phyloP scores from a whole-genome alignment of 1,140 invertebrate genomes.

The Panagrolaimus sp. region DNA sequence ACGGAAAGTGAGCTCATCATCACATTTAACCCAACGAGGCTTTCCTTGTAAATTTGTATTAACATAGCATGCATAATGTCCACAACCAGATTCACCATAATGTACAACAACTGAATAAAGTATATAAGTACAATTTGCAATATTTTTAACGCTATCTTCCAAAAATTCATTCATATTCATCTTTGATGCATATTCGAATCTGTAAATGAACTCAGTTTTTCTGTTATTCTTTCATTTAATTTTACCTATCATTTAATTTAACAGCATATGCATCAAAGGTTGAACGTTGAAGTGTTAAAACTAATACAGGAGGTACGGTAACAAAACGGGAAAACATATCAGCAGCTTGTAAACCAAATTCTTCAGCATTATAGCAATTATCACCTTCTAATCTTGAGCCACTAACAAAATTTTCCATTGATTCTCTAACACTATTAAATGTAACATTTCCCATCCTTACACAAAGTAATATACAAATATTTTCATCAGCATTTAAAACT shows the following conservation, averaged over 20 bases:
- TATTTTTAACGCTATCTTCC: not conserved
- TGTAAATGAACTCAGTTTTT: no score
- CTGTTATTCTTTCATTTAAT: no score
- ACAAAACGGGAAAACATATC: not conserved
- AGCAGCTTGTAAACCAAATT: slow-evolving; percentile 8
- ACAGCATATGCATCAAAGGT: not conserved
- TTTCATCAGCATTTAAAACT: not conserved
- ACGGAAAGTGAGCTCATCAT: slow-evolving; percentile 3
- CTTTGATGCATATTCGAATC: not conserved
- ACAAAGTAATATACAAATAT: not conserved
- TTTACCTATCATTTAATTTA: not conserved
- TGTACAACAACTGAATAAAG: not conserved
- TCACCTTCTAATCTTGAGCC: slow-evolving; percentile 10
- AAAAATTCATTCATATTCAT: not conserved
- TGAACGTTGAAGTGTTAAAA: slow-evolving; percentile 1
- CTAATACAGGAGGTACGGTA: not conserved
- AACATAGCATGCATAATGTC: slow-evolving; percentile 7
- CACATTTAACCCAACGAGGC: slow-evolving; percentile 5
- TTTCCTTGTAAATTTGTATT: slow-evolving; percentile 1
- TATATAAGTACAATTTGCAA: not conserved
- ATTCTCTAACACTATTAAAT: not conserved
- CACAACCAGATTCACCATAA: slow-evolving; percentile 11
- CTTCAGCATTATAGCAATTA: slow-evolving; percentile 8
- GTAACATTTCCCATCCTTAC: not conserved
- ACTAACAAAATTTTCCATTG: slow-evolving; percentile 1